Conservation (phyloP, 2,797 vertebrate genomes). For the Aeoliscus strigatus region DNA sequence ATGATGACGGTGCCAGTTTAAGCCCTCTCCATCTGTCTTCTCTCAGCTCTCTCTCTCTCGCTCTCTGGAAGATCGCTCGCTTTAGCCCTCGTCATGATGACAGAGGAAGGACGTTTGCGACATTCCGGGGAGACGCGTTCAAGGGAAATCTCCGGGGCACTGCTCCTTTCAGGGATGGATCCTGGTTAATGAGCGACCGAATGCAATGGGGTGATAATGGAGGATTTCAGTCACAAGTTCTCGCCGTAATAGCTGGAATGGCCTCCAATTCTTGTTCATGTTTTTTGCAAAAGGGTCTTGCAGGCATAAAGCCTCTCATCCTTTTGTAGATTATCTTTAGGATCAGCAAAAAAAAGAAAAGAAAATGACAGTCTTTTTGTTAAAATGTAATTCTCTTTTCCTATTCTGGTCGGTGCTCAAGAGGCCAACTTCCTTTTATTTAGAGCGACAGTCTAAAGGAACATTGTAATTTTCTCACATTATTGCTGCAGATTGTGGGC, state of each 20-base stretch:
- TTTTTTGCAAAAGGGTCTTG: too few species aligned
- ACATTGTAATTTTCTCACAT: slow-evolving; percentile 12
- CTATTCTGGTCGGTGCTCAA: slow-evolving; percentile 3
- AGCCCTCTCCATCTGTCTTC: background rate
- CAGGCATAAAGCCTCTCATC: too few species aligned
- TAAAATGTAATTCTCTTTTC: too few species aligned
- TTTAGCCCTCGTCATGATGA: slow-evolving; percentile 6
- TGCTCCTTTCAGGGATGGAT: background rate
- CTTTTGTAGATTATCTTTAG: too few species aligned
- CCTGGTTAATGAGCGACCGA: slow-evolving; percentile 16
- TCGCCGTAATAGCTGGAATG: too few species aligned
- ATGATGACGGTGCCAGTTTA: slow-evolving; percentile 9
- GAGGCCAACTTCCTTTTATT: slow-evolving; percentile 10
- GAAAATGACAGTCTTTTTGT: too few species aligned
- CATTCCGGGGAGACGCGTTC: slow-evolving; percentile 12
- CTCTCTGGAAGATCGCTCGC: too few species aligned
- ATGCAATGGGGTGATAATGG: slow-evolving; percentile 10
- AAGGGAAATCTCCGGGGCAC: slow-evolving; percentile 8
- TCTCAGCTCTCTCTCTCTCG: slow-evolving; percentile 4
- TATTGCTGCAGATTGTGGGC: slow-evolving; percentile 9
- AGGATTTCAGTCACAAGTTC: too few species aligned
- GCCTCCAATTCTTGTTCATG: slow-evolving; percentile 2
- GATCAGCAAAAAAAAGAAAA: too few species aligned
- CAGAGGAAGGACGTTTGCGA: slow-evolving; percentile 3
- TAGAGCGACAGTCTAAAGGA: slow-evolving; percentile 11